Evolutionary conservation across 2,113 vertebrate species (phyloP).

Genomic region (Xiphorhynchus elegans): DNA sequence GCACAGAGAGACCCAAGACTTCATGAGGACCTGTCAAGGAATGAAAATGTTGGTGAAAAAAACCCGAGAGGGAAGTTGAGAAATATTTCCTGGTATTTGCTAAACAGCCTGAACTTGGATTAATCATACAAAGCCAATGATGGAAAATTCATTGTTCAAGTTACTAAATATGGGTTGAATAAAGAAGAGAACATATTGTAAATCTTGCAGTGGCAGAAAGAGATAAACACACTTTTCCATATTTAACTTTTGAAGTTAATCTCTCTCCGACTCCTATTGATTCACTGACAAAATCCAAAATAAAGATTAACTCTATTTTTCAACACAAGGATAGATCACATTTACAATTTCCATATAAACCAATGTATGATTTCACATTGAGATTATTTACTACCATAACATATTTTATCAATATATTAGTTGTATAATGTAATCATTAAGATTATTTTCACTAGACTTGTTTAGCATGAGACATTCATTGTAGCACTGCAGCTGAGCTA

Average conservation of each 20-base stretch:
- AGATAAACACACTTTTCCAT: slow-evolving; percentile 22
- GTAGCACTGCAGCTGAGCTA: neutral
- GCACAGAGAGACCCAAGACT: neutral
- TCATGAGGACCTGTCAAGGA: neutral
- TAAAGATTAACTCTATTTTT: neutral
- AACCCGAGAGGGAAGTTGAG: neutral
- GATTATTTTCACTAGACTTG: neutral
- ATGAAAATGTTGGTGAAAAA: neutral
- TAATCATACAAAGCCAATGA: slow-evolving; percentile 3
- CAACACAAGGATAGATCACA: neutral
- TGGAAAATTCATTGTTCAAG: slow-evolving; percentile 21
- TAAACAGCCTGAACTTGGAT: rapidly evolving
- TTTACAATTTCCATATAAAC: neutral
- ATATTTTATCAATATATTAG: neutral
- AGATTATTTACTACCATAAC: neutral
- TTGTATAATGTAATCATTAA: neutral
- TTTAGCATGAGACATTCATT: neutral
- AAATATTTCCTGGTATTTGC: slow-evolving; percentile 16
- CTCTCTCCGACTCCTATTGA: neutral
- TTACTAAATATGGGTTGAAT: slow-evolving; percentile 8
- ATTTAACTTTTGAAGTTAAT: neutral
- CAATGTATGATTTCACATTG: neutral
- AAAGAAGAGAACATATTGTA: neutral
- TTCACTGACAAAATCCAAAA: slow-evolving; percentile 6
- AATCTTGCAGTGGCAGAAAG: slow-evolving; percentile 3